Base-by-base conservation (phyloP, 2,797 vertebrate genomes). In the Sebastes variabilis region DNA sequence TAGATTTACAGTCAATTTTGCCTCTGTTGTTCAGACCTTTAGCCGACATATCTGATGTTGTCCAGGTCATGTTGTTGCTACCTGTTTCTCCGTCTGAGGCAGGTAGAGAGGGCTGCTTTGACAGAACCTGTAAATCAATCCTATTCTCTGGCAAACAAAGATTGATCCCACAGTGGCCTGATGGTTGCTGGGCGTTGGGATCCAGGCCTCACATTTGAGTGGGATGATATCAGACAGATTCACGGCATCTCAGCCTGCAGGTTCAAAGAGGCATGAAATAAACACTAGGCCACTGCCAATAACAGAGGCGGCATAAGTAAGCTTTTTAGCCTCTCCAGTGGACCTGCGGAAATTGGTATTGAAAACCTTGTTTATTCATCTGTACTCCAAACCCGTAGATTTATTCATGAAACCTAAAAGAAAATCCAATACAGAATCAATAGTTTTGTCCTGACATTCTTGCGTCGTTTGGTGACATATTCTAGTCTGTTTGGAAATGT, bases 71-170 rank as follows among this genome's bases (percentile, higher is more conserved):
- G 78, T 89, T 89, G 87, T 82, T 89, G 87, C 87, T 88, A 91
- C 91, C 82, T 92, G 91, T 87, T 88, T 94, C 79, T 92, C 74
- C 79, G 91, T 89, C 87, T 83, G 84, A 91, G 88, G 89, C 92
- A 95, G 94, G 93, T 94, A 90, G 87, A 85, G 82, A 93, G 85
- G 90, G 88, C 89, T 94, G 92, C 93, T 94, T 94, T 95, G 95
- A 96, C 95, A 95, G 94, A 90, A 90, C 90, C 93, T 95, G 93
- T 95, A 96, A 96, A 96, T 96, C 95, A 96, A 94, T 96, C 93
- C 92, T 84, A 82, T 88, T 85, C 93, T 91, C 91, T 79, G 88
- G 84, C 92, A 93, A 95, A 94, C 93, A 95, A 94, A 96, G 94
- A 96, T 96, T 96, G 95, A 96, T 96, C 94, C 92, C 90, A 88